phyloP scores from a whole-genome alignment of 1,140 invertebrate species.

The Glomeris maerens region DNA sequence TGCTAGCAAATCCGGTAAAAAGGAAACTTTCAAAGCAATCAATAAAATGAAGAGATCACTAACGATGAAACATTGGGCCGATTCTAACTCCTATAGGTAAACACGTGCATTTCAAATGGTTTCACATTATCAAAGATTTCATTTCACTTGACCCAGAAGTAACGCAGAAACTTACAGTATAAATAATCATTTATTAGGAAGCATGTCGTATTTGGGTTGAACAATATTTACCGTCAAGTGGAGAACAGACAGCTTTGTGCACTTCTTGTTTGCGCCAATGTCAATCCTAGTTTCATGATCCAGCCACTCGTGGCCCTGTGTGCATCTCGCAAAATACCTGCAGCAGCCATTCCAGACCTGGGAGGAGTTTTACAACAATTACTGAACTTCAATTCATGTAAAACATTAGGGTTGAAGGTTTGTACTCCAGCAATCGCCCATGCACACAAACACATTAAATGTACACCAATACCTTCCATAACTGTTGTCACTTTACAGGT shows the following conservation, averaged over 20 bases:
- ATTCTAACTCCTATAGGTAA: no score
- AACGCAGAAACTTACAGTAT: no score
- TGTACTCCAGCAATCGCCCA: neutral
- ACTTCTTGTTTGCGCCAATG: constrained; percentile 15
- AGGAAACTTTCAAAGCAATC: no score
- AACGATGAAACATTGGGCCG: no score
- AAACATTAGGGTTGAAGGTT: constrained; percentile 2
- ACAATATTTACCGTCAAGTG: constrained; percentile 18
- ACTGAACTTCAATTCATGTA: constrained; percentile 1
- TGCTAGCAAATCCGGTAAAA: no score
- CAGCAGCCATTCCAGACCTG: constrained; percentile 14
- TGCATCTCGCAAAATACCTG: constrained; percentile 14
- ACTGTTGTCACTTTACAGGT: neutral
- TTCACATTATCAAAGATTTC: no score
- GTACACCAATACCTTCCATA: neutral
- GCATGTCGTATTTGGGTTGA: constrained; percentile 19
- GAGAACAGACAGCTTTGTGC: constrained; percentile 18
- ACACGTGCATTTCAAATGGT: no score
- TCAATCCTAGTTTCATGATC: constrained; percentile 13
- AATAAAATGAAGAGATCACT: no score
- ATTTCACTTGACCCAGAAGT: no score
- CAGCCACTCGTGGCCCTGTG: constrained; percentile 16
- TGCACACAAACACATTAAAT: neutral
- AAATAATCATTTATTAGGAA: no score
- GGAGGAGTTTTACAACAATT: neutral